Base-by-base conservation (phyloP, 2,888 invertebrate genomes). In the Boloria selene region DNA sequence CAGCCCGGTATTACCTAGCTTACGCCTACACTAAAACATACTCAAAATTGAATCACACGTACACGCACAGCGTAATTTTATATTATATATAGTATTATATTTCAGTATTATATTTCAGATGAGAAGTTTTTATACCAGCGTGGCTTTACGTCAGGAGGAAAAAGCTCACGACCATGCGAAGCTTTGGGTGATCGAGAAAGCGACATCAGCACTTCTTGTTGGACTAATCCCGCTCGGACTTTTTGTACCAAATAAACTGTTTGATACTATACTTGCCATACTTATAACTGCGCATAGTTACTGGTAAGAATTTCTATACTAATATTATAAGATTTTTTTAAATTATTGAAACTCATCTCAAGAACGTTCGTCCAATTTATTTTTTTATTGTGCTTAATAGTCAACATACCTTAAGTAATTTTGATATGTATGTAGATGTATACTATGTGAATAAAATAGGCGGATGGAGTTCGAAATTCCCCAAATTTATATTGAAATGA, bases 161-260 rank as follows among this genome's bases (percentile, higher is more conserved):
- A 70, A 68, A 61, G 49, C 65, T 47, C 70, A 70, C 26, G 70
- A 70, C 16, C 70, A 70, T 10, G 68, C 70, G 2, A 63, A 26
- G n/a, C 70, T 70, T 18, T 70, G 70, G 70, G 45, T 70, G 13
- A 60, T 70, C n/a, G 70, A 70, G 45, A 70, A 70, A 38, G 65
- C 22, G n/a, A 70, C 68, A 14, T 63, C 65, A 13, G 70, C 58
- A 18, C 17, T 47, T 14, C 49, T 70, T 3, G 52, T 70, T 14
- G 42, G 49, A 17, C 64, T 70, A 5, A 70, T 70, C 50, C 70
- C 70, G 13, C 64, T 63, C n/a, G 70, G 70, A 55, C 53, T 70
- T 7, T 38, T 70, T 1, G 61, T 70, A 44, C 70, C 70, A 13
- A 70, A 70, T 17, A 65, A 42, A 49, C 49, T 68, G 2, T 56